Evolutionary conservation across 2,797 vertebrate genomes (phyloP), one percentile per base, ranked within the genome.

Genomic region (Miichthys miiuy): DNA sequence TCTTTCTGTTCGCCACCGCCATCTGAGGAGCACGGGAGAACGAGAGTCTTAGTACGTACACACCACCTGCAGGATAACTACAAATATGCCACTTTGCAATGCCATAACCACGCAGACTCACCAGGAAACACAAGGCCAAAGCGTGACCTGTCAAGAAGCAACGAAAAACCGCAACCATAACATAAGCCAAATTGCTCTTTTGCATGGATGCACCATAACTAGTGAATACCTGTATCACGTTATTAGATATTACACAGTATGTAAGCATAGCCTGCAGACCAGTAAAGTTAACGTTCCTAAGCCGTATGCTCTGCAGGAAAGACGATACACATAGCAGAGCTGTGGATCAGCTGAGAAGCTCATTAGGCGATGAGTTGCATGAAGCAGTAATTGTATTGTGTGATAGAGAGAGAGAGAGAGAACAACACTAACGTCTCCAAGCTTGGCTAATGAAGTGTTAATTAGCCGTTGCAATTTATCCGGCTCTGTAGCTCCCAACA

Each of bases 1-100:
- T 99, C 94, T 99, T 99, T 91, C 94, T 99, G 27, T 99, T 99
- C 75, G 97, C 97, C 76, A 97, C 96, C 62, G 90, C 96, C 85
- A 95, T 96, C 91, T 99, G 95, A 97, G 92, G 77, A 68, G 66
- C 7, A 1, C 21, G 23, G 51, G n/a, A 10, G 48, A 8, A 56
- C 23, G 10, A 70, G 64, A 70, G 64, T 38, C 0, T 58, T 16
- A 64, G 30, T 25, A 23, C 41, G 52, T 14, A 54, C 30, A 34
- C 13, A 10, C 80, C 50, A 44, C 56, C 6, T 1, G 60, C 52
- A 73, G 44, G 67, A 68, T 42, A 16, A 61, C 18, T 11, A n/a
- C n/a, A 50, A 57, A 66, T 81, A 80, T 34, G 77, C 81, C 85
- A 81, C 79, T 65, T 42, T 76, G 77, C 70, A 68, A 60, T 65